Evolutionary conservation across 2,888 invertebrate genomes (phyloP), one percentile per base, ranked within the genome.

Genomic region (Platypus cylindrus): DNA sequence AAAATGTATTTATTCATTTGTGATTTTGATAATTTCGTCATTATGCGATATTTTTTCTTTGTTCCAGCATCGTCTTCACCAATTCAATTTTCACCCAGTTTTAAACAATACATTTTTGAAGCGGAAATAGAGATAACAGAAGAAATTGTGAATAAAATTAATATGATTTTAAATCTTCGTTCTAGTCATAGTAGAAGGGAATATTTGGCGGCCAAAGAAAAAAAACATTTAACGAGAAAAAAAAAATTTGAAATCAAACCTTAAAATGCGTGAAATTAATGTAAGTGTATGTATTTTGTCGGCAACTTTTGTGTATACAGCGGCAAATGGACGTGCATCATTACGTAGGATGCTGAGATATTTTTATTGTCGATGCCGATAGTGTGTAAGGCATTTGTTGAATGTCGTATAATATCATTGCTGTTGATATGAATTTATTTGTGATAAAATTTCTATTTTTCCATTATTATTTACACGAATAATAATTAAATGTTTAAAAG

Each of bases 81-180:
- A 16, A 51, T 62, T 15, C 62, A 64, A 40, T 58, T 65, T 49
- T 65, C 66, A 2, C 61, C 68, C 4, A 75, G 75, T 32, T 90
- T 84, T 60, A 89, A 89, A 56, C 76, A 80, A 54, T 85, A 86
- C 50, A 86, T 86, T 54, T 91, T 93, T 55, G 91, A 91, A 62
- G 74, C 82, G 3, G 85, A 87, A 44, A 69, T 73, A 29, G 67
- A 68, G 3, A 73, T 71, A 2, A 86, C 85, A 1, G 73, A 75
- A 45, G 85, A 86, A 59, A 89, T 93, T 30, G 81, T 86, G 1
- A 77, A 80, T 44, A 90, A 91, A 65, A 72, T 93, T 8, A 85
- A 83, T 60, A 77, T 84, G 39, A 90, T 91, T 43, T 61, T 93
- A 40, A 84, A 89, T 53, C 66, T 90, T 48, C 70, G 81, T 44